Percentiles rank a stretch among this genome's conserved stretches.
Conservation (phyloP, 1,140 invertebrate species). For the Druon quercuslanigerum region DNA sequence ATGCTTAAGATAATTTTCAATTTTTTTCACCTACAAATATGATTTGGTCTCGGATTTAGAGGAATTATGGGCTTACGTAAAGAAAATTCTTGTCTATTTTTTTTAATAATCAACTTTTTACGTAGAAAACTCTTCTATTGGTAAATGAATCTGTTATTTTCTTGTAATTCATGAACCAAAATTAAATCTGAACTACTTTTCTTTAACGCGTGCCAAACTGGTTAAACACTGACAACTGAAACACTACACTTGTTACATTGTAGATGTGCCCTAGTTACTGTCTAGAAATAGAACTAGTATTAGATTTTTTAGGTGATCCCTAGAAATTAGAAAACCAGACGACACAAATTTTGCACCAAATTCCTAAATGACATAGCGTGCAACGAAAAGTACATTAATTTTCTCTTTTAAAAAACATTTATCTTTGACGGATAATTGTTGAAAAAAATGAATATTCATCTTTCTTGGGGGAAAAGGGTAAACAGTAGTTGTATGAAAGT, state of each 20-base stretch:
- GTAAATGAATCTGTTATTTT: no score
- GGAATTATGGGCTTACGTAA: no score
- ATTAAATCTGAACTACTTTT: background rate
- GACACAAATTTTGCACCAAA: background rate
- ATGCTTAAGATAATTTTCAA: no score
- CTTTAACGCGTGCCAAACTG: background rate
- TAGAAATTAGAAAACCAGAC: slow-evolving; percentile 5
- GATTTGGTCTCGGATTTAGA: no score
- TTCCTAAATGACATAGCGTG: background rate
- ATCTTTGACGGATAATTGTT: background rate
- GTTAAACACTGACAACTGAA: background rate
- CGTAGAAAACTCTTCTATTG: no score
- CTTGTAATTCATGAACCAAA: background rate
- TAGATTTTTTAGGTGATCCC: slow-evolving; percentile 8
- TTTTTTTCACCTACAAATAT: no score
- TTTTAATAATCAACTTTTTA: no score
- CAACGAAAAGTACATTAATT: background rate
- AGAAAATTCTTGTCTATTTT: no score
- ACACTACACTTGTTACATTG: slow-evolving; percentile 8
- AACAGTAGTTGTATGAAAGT: background rate
- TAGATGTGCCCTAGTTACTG: slow-evolving; percentile 18
- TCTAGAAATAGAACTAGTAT: slow-evolving; percentile 8
- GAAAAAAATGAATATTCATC: background rate
- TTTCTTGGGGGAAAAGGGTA: background rate
- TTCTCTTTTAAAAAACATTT: background rate